These are phyloP conservation scores for Sarcophaga carnaria DNA, from an alignment of 2,888 invertebrate species.

Conservation along the genomic window DNA sequence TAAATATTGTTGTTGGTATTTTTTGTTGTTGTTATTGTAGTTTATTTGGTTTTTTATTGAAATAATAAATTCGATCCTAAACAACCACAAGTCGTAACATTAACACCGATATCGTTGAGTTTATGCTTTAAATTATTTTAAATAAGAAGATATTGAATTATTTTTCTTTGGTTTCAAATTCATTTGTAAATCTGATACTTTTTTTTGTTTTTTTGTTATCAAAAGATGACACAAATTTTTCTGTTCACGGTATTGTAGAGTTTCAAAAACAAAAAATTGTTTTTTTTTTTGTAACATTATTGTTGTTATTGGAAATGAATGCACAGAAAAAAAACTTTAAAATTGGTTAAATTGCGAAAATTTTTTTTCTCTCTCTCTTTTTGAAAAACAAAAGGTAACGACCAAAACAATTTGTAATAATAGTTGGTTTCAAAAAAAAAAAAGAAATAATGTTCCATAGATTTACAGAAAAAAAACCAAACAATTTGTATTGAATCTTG, in stretches of 20 bases:
- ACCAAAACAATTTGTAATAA: slow-evolving; percentile 45
- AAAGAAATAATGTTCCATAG: slow-evolving; percentile 4
- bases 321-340: background rate
- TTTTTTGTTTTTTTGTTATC: slow-evolving; percentile 9
- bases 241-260: background rate
- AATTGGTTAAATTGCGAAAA: slow-evolving; percentile 40
- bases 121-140: background rate
- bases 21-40: background rate
- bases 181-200: slow-evolving; percentile 41
- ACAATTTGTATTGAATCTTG: slow-evolving; percentile 26
- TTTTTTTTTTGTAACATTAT: background rate
- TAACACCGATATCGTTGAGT: background rate
- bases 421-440: slow-evolving; percentile 43
- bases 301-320: background rate
- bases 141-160: background rate
- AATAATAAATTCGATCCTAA: slow-evolving; percentile 26
- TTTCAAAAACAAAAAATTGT: background rate
- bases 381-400: slow-evolving; percentile 20
- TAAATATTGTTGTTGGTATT: background rate
- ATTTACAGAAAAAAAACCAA: background rate
- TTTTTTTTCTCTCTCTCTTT: background rate
- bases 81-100: slow-evolving; percentile 3
- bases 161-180: slow-evolving; percentile 4
- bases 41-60: slow-evolving; percentile 14
- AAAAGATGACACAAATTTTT: slow-evolving; percentile 45